Evolutionary conservation across 2,797 vertebrate species (phyloP), one percentile per base, ranked within the genome.

Genomic region (Protosalanx chinensis): DNA sequence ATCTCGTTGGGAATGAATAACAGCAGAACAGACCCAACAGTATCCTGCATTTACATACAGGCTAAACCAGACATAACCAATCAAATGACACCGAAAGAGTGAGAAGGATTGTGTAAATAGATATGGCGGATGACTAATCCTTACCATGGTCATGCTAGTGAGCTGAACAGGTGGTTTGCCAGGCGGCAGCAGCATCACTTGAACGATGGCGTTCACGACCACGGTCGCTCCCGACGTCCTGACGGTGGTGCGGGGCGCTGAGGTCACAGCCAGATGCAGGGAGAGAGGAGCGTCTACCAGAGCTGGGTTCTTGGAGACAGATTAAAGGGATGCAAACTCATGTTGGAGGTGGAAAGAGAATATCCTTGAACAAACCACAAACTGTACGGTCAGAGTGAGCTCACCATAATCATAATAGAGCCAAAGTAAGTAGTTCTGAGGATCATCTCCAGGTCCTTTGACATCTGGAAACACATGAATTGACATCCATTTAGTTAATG

Each of bases 81-180:
- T 56, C 51, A 56, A 56, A 56, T 18, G 51, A 46, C 1, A 56
- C 10, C 1, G 15, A 16, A n/a, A 56, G 51, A n/a, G 51, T n/a
- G 15, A 56, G 51, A 56, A 46, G 41, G 41, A 56, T 56, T n/a
- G 18, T 3, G 15, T n/a, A n/a, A 56, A 4, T 2, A 16, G 18
- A 16, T n/a, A 56, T 18, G 51, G 51, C 4, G 16, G 6, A n/a
- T n/a, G 18, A n/a, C 29, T 32, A 6, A 30, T 20, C 0, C 86
- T 72, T 72, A 98, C 97, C 97, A 98, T 94, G 65, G 90, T 95
- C 94, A 98, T 94, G 86, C 94, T 97, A 92, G 94, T 96, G 4
- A 99, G 94, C 82, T 93, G 95, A 7, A 98, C 72, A 0, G 94
- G 83, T 0, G 90, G 83, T 65, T 80, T 87, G 53, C 89, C 90